Conservation (phyloP, 2,797 vertebrate species). For the Hemibagrus guttatus region DNA sequence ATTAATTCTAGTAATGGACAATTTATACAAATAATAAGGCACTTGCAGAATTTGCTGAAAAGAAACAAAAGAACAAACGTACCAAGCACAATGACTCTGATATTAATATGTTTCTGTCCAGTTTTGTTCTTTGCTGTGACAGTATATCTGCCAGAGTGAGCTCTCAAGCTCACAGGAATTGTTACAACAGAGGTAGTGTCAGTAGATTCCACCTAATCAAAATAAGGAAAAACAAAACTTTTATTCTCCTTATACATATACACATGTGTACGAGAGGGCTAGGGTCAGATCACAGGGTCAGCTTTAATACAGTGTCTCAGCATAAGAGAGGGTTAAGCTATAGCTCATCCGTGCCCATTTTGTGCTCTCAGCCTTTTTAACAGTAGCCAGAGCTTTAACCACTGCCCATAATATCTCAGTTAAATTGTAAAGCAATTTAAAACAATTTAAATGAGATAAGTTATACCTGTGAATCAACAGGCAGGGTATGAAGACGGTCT, state of each 20-base stretch:
- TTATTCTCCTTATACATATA: neutral
- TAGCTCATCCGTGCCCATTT: neutral
- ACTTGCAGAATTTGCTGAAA: neutral
- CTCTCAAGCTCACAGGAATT: conserved; percentile 85
- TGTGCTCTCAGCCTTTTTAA: neutral
- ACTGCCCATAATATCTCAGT: neutral
- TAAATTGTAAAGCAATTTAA: conserved; percentile 16
- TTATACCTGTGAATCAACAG: conserved; percentile 90
- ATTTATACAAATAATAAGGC: neutral
- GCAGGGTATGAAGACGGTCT: conserved; percentile 88
- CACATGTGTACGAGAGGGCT: neutral
- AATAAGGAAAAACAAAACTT: neutral
- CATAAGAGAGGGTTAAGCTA: neutral
- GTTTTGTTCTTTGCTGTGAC: conserved; percentile 98
- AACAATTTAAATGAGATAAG: neutral
- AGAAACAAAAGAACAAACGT: conserved; percentile 51
- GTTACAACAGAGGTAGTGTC: conserved; percentile 85
- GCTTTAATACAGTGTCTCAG: neutral
- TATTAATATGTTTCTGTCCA: conserved; percentile 90
- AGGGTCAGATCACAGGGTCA: neutral
- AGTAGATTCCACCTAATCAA: conserved; percentile 84
- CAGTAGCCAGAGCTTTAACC: neutral
- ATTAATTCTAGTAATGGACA: neutral
- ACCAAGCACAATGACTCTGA: conserved; percentile 95
- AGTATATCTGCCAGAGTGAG: conserved; percentile 91